Conservation (phyloP, 2,797 vertebrate genomes). For the Phalanger gymnotis region DNA sequence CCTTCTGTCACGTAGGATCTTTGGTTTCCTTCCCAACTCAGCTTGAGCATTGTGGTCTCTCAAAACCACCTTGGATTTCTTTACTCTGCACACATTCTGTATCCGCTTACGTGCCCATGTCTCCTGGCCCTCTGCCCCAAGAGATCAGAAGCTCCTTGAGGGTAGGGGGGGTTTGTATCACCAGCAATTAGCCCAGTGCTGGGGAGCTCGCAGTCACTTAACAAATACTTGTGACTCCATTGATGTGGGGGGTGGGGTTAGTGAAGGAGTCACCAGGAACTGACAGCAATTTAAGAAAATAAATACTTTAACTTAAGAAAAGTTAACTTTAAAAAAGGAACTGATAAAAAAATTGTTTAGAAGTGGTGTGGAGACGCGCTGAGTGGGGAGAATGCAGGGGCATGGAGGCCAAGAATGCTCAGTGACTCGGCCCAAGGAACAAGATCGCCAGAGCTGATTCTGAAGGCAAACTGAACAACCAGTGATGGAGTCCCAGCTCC, state of each 20-base stretch:
- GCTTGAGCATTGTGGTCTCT: not conserved
- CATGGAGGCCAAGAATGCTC: not conserved
- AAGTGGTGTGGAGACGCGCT: not conserved
- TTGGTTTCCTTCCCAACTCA: not conserved
- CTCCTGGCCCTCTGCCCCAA: not conserved
- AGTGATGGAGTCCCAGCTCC: not conserved
- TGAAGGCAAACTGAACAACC: not conserved
- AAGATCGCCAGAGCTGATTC: not conserved
- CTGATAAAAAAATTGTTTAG: not conserved
- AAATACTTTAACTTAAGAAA: not conserved
- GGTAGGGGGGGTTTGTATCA: not conserved
- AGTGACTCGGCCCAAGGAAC: not conserved
- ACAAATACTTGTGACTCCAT: not conserved
- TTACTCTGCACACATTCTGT: not conserved
- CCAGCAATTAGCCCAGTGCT: not conserved
- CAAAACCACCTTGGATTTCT: not conserved
- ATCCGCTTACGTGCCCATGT: accelerated
- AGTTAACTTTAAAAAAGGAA: not conserved
- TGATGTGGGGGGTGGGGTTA: not conserved
- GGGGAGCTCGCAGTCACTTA: too few relatives aligned
- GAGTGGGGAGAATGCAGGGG: not conserved
- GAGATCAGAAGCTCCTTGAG: not conserved
- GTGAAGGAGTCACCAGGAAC: not conserved
- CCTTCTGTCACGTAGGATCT: not conserved
- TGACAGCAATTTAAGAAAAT: not conserved